Percentiles rank a stretch among this genome's conserved stretches.
These are phyloP conservation scores for Miltochrista miniata DNA, from an alignment of 2,888 invertebrate species.

Conservation along the genomic window DNA sequence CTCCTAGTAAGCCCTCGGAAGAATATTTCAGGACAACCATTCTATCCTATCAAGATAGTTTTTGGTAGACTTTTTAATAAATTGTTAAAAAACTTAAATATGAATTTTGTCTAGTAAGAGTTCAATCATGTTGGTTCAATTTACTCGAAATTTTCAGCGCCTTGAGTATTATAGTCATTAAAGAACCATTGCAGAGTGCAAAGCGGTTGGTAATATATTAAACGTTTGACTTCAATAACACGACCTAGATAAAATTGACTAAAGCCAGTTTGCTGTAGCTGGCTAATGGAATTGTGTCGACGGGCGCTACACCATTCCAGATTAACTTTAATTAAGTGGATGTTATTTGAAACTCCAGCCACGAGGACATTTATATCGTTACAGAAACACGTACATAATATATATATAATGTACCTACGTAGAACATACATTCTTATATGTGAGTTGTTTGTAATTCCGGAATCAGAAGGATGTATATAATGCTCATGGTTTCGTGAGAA, in stretches of 20 bases:
- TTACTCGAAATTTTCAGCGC: not conserved
- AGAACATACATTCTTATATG: slow-evolving; percentile 7
- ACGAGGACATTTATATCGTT: slow-evolving; percentile 61
- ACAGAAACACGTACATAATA: slow-evolving; percentile 45
- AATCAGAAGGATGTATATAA: slow-evolving; percentile 1
- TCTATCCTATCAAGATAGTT: no score
- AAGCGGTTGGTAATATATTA: slow-evolving; percentile 35
- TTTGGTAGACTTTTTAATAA: no score
- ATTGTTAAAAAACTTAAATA: no score
- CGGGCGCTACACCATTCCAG: slow-evolving; percentile 66
- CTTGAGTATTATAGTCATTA: no score
- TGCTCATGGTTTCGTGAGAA: not conserved
- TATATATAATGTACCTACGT: slow-evolving; percentile 18
- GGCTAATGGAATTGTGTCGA: slow-evolving; percentile 73
- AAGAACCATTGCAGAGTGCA: slow-evolving; percentile 14
- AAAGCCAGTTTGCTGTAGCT: slow-evolving; percentile 53
- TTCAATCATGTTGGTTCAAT: no score
- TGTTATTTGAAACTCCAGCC: slow-evolving; percentile 71
- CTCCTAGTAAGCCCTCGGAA: no score
- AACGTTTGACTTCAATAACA: slow-evolving; percentile 47
- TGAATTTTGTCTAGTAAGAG: no score
- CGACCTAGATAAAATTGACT: slow-evolving; percentile 50
- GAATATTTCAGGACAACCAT: no score
- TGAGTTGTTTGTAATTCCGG: slow-evolving; percentile 5
- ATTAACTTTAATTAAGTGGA: slow-evolving; percentile 79